Evolutionary conservation across 1,140 invertebrate species (phyloP), one percentile per base, ranked within the genome.

Genomic region (Oscheius sp.): DNA sequence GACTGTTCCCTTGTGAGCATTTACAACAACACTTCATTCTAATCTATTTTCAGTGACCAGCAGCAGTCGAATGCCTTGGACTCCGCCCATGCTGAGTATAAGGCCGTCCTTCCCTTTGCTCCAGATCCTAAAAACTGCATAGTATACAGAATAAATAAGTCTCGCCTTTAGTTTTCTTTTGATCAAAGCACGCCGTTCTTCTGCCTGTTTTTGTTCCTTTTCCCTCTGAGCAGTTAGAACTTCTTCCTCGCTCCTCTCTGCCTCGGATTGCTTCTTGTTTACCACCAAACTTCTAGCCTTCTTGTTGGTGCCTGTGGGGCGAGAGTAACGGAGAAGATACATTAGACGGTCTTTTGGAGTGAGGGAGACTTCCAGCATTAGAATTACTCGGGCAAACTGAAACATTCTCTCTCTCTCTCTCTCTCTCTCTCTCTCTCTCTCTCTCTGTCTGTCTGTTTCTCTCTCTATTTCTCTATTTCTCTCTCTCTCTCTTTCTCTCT

Each of bases 381-480:
- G 87, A n/a, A 99, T 94, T 75, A 98, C 97, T 73, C 95, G 87
- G 0, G 95, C 95, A 95, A 95, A 98, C 91, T 93, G 82, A 59
- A 87, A 87, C 74, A 10, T 45, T n/a, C 38, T 13, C 20, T 10
- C 13, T 13, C 10, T 45, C 10, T 10, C 38, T 45, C 13, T 45
- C 20, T 45, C 13, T 45, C 10, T n/a, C 38, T n/a, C 38, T 10
- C 13, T 13, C 20, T 10, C 38, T n/a, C 10, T n/a, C 20, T n/a
- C 10, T 45, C 10, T n/a, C n/a, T n/a, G n/a, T n/a, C n/a, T n/a
- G n/a, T n/a, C n/a, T n/a, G n/a, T n/a, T n/a, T n/a, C n/a, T n/a
- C n/a, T n/a, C n/a, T n/a, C n/a, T n/a, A n/a, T n/a, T n/a, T n/a
- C n/a, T n/a, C n/a, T n/a, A n/a, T n/a, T n/a, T n/a, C n/a, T n/a